Conservation (phyloP, 2,888 invertebrate genomes). For the Geophilus truncorum region DNA sequence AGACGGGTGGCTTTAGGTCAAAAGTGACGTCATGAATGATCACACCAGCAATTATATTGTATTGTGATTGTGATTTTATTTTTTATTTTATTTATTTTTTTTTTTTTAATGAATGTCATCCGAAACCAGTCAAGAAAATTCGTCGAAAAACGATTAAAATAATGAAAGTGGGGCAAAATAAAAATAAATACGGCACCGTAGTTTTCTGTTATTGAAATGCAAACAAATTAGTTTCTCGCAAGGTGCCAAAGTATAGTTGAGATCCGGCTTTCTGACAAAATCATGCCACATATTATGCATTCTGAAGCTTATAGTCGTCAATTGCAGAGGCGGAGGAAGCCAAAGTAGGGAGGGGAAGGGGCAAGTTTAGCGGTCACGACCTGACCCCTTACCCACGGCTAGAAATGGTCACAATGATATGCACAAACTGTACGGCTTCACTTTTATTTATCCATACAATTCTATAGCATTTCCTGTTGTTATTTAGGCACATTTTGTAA, state of each 20-base stretch:
- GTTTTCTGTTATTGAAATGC: no score
- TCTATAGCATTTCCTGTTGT: not conserved
- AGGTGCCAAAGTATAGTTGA: no score
- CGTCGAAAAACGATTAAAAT: no score
- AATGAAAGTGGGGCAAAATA: no score
- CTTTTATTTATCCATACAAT: not conserved
- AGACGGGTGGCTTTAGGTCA: not conserved
- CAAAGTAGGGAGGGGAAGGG: not conserved
- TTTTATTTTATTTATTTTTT: no score
- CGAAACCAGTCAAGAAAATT: no score
- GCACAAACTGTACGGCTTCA: not conserved
- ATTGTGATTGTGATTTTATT: no score
- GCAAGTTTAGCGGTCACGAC: not conserved
- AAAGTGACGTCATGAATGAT: not conserved
- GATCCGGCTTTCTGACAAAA: not conserved
- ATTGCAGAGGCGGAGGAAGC: not conserved
- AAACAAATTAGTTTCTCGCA: no score
- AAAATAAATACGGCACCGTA: no score
- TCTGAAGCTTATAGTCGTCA: not conserved
- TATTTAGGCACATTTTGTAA: not conserved
- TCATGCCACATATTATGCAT: not conserved
- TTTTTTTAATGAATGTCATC: no score
- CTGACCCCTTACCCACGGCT: not conserved
- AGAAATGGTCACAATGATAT: not conserved
- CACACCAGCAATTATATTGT: no score